Evolutionary conservation across 1,140 invertebrate species (phyloP).

Genomic region (Heliconius himera): DNA sequence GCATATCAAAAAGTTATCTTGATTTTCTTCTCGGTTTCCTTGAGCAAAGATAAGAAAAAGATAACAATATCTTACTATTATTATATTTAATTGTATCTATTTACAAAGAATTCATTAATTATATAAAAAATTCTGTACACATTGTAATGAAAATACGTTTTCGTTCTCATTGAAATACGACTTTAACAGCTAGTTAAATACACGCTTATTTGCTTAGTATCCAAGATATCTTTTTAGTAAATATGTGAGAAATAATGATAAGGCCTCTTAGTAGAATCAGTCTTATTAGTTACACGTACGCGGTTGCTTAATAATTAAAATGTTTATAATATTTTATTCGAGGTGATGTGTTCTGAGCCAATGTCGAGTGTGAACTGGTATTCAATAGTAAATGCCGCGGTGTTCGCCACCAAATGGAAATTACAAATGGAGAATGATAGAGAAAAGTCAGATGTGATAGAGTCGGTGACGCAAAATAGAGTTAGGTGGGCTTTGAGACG

Average conservation of each 20-base stretch:
- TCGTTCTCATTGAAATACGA: background rate
- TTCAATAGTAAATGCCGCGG: conserved; percentile 21
- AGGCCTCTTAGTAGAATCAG: conserved; percentile 27
- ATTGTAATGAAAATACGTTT: background rate
- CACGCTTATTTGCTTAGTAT: conserved; percentile 43
- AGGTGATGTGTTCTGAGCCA: background rate
- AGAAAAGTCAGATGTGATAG: conserved; percentile 26
- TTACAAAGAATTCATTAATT: background rate
- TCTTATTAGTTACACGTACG: conserved; percentile 25
- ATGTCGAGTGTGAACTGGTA: conserved; percentile 35
- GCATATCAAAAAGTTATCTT: background rate
- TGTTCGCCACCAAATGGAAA: conserved; percentile 31
- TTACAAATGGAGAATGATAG: conserved; percentile 27
- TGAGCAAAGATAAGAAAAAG: background rate
- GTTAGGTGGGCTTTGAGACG: conserved; percentile 53
- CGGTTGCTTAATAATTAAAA: background rate
- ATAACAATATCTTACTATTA: background rate
- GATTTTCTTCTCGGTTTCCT: background rate
- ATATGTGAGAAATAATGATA: conserved; percentile 49
- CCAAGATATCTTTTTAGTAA: conserved; percentile 47
- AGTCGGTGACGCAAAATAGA: conserved; percentile 6
- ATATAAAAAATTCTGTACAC: background rate
- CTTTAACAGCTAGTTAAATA: background rate
- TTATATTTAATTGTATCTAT: background rate
- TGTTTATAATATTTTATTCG: background rate